A percentile compares a stretch with the other conserved stretches of the same genome.
Conservation (phyloP, 2,888 invertebrate species). For the Graphium colonna region DNA sequence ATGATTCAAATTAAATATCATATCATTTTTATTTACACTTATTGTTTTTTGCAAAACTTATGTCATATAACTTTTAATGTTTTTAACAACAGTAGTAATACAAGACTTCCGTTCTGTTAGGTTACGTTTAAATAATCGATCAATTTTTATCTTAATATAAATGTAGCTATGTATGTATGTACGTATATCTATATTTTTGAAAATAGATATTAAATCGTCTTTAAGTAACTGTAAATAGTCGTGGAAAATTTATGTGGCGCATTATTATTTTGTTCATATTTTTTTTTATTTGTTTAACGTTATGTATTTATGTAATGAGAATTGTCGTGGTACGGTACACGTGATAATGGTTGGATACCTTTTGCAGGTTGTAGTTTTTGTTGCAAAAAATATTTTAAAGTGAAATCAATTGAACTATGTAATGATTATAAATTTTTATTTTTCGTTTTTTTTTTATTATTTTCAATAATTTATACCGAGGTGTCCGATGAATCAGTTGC, state of each 20-base stretch:
- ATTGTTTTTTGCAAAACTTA: constrained; percentile 13
- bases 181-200: constrained; percentile 76
- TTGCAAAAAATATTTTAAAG: too few species aligned
- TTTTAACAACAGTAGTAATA: constrained; percentile 33
- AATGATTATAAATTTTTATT: too few species aligned
- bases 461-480: background rate
- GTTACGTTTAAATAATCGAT: constrained; percentile 55
- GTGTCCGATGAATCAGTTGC: constrained; percentile 10
- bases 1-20: background rate
- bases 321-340: constrained; percentile 20
- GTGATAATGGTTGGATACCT: constrained; percentile 9
- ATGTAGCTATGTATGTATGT: constrained; percentile 74
- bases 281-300: constrained; percentile 61
- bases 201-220: constrained; percentile 69
- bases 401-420: background rate
- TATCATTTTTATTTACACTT: constrained; percentile 9
- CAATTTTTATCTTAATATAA: constrained; percentile 63
- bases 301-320: constrained; percentile 71
- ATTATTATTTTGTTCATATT: constrained; percentile 66
- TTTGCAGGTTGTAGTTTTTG: background rate
- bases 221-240: constrained; percentile 71
- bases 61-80: constrained; percentile 28
- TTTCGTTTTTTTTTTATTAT: too few species aligned
- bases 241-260: constrained; percentile 77
- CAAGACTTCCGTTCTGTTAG: constrained; percentile 63